Conservation (phyloP, 2,113 vertebrate species). For the Ivindomyrus marchei region DNA sequence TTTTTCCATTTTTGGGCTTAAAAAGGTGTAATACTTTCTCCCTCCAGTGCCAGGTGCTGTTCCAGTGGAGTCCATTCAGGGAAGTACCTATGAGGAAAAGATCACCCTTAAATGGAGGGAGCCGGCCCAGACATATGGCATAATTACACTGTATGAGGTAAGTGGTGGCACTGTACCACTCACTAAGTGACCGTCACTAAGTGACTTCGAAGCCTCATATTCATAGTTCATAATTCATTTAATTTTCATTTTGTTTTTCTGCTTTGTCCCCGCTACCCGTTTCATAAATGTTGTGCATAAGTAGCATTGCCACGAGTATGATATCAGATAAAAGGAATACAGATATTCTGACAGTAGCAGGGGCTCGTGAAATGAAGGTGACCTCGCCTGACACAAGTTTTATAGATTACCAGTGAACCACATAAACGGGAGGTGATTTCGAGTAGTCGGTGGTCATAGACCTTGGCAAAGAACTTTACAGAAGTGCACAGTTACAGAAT, state of each 20-base stretch:
- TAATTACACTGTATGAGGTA: slow-evolving; percentile 93
- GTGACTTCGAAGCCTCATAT: neutral
- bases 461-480: neutral
- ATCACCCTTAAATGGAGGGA: slow-evolving; percentile 90
- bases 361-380: neutral
- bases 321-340: neutral
- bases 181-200: neutral
- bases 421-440: neutral
- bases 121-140: slow-evolving; percentile 81
- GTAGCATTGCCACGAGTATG: neutral
- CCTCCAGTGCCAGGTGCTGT: slow-evolving; percentile 78
- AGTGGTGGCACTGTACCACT: neutral
- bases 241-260: neutral
- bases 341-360: neutral
- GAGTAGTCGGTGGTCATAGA: neutral
- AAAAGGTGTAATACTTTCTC: neutral
- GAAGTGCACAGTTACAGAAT: neutral
- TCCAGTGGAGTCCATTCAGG: slow-evolving; percentile 81
- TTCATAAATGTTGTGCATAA: neutral
- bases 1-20: neutral
- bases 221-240: neutral
- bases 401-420: neutral
- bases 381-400: neutral
- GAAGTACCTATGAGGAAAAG: slow-evolving; percentile 90
- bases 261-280: neutral